These are phyloP conservation scores for Lepidurus couesii DNA, from an alignment of 1,140 invertebrate species.

Conservation along the genomic window DNA sequence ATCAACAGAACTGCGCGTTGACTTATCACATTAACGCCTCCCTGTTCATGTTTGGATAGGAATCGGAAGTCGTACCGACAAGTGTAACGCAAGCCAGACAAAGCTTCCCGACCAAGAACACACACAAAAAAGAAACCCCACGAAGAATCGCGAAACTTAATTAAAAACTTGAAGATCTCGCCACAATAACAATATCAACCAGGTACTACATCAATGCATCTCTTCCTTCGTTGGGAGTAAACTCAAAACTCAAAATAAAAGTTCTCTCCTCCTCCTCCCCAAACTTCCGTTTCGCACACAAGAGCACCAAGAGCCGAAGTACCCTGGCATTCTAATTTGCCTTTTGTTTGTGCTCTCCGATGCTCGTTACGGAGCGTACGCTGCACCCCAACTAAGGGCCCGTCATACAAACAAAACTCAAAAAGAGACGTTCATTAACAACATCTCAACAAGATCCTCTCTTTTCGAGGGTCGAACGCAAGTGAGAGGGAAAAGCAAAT, in stretches of 20 bases:
- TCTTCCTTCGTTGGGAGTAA: background rate
- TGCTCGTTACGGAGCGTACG: background rate
- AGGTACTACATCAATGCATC: background rate
- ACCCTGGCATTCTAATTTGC: background rate
- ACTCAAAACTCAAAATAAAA: background rate
- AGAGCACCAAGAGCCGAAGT: background rate
- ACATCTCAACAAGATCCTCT: background rate
- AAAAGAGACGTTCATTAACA: constrained; percentile 8
- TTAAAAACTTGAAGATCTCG: background rate
- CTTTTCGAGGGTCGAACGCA: background rate
- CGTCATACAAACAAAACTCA: background rate
- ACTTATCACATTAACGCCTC: too few species aligned
- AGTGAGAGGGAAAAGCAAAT: background rate
- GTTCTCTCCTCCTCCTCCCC: background rate
- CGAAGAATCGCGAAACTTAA: background rate
- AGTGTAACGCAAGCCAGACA: too few species aligned
- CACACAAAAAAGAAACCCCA: too few species aligned
- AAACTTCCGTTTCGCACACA: background rate
- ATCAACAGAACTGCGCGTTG: too few species aligned
- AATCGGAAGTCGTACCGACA: too few species aligned
- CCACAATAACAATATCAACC: background rate
- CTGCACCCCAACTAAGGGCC: background rate
- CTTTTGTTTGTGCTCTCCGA: background rate
- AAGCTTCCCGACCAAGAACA: too few species aligned
- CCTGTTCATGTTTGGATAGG: too few species aligned